These are phyloP conservation scores for Lithophane ornitopus DNA, from an alignment of 2,888 invertebrate species.

Conservation along the genomic window DNA sequence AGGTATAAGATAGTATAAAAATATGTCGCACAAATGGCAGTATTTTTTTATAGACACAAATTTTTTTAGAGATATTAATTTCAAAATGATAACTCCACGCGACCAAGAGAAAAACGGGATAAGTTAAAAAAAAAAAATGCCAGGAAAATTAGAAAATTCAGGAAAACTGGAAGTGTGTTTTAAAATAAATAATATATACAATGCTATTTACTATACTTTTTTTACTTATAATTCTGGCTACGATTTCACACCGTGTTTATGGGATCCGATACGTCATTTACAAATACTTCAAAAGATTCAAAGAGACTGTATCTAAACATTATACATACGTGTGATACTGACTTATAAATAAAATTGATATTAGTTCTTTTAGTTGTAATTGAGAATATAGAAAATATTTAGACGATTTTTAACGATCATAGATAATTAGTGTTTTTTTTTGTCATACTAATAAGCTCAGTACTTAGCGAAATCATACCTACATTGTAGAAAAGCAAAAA, in stretches of 20 bases:
- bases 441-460: constrained; percentile 24
- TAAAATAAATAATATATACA: neutral
- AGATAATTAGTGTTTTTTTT: constrained; percentile 10
- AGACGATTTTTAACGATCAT: constrained; percentile 13
- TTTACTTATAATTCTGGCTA: constrained; percentile 19
- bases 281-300: constrained; percentile 33
- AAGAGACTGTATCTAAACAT: constrained; percentile 23
- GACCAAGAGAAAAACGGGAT: too few relatives aligned
- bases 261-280: constrained; percentile 20
- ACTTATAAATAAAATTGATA: neutral
- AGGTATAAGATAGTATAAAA: too few relatives aligned
- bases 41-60: too few relatives aligned
- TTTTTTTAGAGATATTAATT: too few relatives aligned
- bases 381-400: neutral
- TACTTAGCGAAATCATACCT: constrained; percentile 23
- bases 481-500: neutral
- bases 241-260: neutral
- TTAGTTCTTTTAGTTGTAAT: neutral
- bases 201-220: neutral
- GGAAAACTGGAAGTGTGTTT: too few relatives aligned
- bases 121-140: too few relatives aligned
- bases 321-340: constrained; percentile 30
- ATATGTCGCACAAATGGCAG: too few relatives aligned
- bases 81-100: too few relatives aligned
- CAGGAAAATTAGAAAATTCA: too few relatives aligned